phyloP scores from a whole-genome alignment of 2,888 invertebrate species.

The Pterostichus madidus region DNA sequence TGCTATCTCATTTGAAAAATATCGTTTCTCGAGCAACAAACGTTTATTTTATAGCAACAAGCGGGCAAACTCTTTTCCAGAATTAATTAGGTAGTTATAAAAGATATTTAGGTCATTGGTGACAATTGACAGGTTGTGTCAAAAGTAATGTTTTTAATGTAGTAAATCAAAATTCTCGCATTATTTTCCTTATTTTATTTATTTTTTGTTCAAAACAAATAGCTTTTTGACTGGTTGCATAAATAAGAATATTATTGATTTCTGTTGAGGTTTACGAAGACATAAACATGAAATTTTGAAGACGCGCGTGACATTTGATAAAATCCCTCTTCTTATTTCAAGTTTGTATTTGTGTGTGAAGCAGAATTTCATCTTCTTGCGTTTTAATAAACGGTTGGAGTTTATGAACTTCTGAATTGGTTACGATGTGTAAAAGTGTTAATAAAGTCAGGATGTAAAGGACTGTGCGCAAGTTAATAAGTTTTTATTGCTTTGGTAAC shows the following conservation, averaged over 20 bases:
- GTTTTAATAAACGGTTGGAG: slow-evolving; percentile 36
- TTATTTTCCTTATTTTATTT: neutral
- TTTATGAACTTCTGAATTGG: neutral
- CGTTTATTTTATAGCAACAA: too few relatives aligned
- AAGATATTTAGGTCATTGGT: too few relatives aligned
- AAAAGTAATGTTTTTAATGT: too few relatives aligned
- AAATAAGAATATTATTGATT: slow-evolving; percentile 45
- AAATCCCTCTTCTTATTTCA: neutral
- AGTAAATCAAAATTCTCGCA: too few relatives aligned
- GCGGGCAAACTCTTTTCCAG: too few relatives aligned
- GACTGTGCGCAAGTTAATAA: neutral
- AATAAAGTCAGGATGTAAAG: slow-evolving; percentile 12
- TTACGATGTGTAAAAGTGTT: slow-evolving; percentile 16
- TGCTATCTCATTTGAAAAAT: too few relatives aligned
- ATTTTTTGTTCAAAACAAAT: too few relatives aligned
- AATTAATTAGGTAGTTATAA: too few relatives aligned
- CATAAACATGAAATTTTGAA: slow-evolving; percentile 34
- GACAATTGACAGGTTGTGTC: too few relatives aligned
- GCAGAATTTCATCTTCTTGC: neutral
- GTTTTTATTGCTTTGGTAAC: neutral
- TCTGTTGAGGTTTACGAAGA: neutral
- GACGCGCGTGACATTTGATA: slow-evolving; percentile 36
- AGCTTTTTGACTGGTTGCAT: neutral
- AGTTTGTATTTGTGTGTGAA: slow-evolving; percentile 28
- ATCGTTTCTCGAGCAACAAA: too few relatives aligned